Base-by-base conservation (phyloP, 2,797 vertebrate genomes). In the Pelochelys cantorii region DNA sequence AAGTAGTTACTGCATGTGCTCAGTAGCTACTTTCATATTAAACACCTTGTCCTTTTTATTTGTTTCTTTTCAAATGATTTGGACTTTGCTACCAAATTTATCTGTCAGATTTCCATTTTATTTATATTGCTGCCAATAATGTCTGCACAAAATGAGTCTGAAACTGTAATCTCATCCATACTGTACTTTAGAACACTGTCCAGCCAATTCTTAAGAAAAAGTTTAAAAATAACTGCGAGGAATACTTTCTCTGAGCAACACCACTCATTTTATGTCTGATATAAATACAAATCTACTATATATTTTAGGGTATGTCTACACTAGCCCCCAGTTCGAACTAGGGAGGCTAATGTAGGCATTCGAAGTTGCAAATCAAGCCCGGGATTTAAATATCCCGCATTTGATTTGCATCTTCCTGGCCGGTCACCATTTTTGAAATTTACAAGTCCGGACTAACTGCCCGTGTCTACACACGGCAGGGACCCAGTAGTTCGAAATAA, bases 1-100 rank as follows among this genome's bases (percentile, higher is more conserved):
- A 53, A 86, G 83, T 81, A 3, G 18, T 13, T 48, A 29, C 56
- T 92, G 81, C 6, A 55, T 0, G 0, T 88, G 71, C 20, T 84
- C 23, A 2, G 59, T 9, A 85, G 84, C 81, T 27, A 81, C 54
- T 81, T 65, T 90, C 0, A 1, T 94, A 90, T 62, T 85, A 83
- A 92, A 78, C 48, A 2, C 54, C 37, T 68, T 42, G 3, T 62
- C 27, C 62, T 82, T 31, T 65, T 80, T 52, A 77, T 5, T 71
- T 75, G 42, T 82, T 90, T 94, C 78, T 88, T 94, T 94, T 94
- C 82, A 93, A 80, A 79, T 12, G 48, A 71, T 31, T 78, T 92
- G 83, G 20, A 62, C 59, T 94, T 87, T 90, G 90, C 91, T 88
- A 79, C n/a, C 53, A 27, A 37, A 79, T 75, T 82, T 87, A 23